Base-by-base conservation (phyloP, 2,113 vertebrate genomes). In the Coracopsis vasa region DNA sequence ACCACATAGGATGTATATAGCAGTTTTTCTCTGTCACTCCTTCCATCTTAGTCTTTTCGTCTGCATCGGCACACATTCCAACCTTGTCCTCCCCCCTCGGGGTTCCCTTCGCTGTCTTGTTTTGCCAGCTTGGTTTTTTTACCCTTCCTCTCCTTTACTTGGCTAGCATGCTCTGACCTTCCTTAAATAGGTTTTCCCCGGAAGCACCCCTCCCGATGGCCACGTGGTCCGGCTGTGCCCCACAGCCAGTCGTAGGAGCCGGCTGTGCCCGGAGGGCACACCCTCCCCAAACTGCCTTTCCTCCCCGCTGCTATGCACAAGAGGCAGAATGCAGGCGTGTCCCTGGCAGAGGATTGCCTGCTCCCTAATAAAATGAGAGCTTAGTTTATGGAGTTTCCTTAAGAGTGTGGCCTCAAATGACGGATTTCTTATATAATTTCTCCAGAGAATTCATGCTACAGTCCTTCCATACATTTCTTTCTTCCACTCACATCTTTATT, bases 271-370 rank as follows among this genome's bases (percentile, higher is more conserved):
- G 1, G 9, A 29, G 21, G 28, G 37, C 45, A 44, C 21, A 35
- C 21, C n/a, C 9, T n/a, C 21, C 33, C 21, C 56, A 58, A 58
- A 35, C 21, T 9, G 33, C n/a, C 13, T 35, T 35, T 58, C 56
- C n/a, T 16, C 33, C 33, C 33, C 9, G 2, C 21, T 35, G 33
- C 33, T 35, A 1, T 17, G 13, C 20, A 50, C 27, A 11, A 9
- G 4, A 53, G 15, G 28, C n/a, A 5, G 47, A 31, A 53, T 2
- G 2, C 17, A 12, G 9, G 3, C 0, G 1, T 18, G 13, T 18
- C 25, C 41, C 10, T 15, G 11, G 29, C 88, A 31, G 16, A 23
- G 51, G n/a, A 15, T 16, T 61, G 8, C 11, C 44, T 18, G 17
- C 37, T 45, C 23, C 33, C 23, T 60, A 13, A 39, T 39, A 10